A percentile compares a stretch with the other conserved stretches of the same genome.
phyloP scores from a whole-genome alignment of 2,888 invertebrate species.

The Bembecia ichneumoniformis region DNA sequence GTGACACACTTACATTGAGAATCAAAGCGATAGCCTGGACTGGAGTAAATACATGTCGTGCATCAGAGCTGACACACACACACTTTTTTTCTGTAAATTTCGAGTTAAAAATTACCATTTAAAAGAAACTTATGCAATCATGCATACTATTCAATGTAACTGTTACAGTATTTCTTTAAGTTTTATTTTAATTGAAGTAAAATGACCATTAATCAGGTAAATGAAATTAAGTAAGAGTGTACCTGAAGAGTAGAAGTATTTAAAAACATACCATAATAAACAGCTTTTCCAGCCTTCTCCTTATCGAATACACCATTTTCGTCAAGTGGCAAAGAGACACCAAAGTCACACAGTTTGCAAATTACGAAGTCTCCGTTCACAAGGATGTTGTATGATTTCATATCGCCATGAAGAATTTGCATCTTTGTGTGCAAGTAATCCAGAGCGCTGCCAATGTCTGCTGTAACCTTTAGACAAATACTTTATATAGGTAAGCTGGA shows the following conservation, averaged over 20 bases:
- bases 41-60: too few species aligned
- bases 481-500: too few species aligned
- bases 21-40: too few species aligned
- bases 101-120: neutral
- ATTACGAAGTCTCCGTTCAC: slow-evolving; percentile 81
- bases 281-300: slow-evolving; percentile 54
- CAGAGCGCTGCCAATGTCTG: slow-evolving; percentile 79
- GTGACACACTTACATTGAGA: too few species aligned
- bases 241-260: too few species aligned
- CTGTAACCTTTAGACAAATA: slow-evolving; percentile 59
- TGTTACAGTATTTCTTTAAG: too few species aligned
- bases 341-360: slow-evolving; percentile 89
- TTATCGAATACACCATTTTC: slow-evolving; percentile 75
- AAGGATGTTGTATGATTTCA: slow-evolving; percentile 87
- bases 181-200: too few species aligned
- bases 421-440: slow-evolving; percentile 83
- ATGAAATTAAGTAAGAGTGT: too few species aligned
- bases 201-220: too few species aligned
- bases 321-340: slow-evolving; percentile 81
- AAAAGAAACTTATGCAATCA: slow-evolving; percentile 1
- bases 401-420: slow-evolving; percentile 83
- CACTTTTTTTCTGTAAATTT: neutral
- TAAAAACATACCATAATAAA: slow-evolving; percentile 70
- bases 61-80: too few species aligned
- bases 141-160: neutral